phyloP scores from a whole-genome alignment of 2,888 invertebrate genomes.

The Idaea straminata region DNA sequence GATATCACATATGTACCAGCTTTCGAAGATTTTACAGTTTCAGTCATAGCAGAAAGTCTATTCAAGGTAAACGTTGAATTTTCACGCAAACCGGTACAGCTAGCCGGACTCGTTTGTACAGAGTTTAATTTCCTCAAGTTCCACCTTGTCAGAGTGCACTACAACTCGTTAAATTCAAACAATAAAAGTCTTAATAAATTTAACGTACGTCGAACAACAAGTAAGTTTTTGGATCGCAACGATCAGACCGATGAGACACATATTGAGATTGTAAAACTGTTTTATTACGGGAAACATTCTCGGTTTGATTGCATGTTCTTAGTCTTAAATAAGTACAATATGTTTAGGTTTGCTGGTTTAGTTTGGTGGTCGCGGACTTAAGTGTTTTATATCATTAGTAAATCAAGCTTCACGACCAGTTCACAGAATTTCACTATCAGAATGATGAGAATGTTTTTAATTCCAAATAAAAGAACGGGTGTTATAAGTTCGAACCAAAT shows the following conservation, averaged over 20 bases:
- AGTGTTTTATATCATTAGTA: not conserved
- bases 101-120: constrained; percentile 2
- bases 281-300: constrained; percentile 67
- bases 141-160: constrained; percentile 21
- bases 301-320: constrained; percentile 47
- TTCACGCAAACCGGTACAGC: too few species aligned
- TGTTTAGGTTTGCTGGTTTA: constrained; percentile 22
- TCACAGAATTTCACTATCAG: constrained; percentile 29
- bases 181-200: constrained; percentile 72
- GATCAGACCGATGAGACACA: constrained; percentile 48
- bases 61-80: not conserved
- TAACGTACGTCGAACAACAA: constrained; percentile 60
- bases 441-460: constrained; percentile 19
- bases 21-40: too few species aligned
- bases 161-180: constrained; percentile 58
- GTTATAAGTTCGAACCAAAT: too few species aligned
- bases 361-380: constrained; percentile 10
- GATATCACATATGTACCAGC: too few species aligned
- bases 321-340: constrained; percentile 27
- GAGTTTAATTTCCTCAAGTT: constrained; percentile 17
- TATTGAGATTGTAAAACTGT: constrained; percentile 63
- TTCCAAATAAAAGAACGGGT: not conserved
- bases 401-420: not conserved
- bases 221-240: constrained; percentile 55
- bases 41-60: too few species aligned